phyloP scores from a whole-genome alignment of 2,797 vertebrate species.

The Helicolenus hilgendorfi region DNA sequence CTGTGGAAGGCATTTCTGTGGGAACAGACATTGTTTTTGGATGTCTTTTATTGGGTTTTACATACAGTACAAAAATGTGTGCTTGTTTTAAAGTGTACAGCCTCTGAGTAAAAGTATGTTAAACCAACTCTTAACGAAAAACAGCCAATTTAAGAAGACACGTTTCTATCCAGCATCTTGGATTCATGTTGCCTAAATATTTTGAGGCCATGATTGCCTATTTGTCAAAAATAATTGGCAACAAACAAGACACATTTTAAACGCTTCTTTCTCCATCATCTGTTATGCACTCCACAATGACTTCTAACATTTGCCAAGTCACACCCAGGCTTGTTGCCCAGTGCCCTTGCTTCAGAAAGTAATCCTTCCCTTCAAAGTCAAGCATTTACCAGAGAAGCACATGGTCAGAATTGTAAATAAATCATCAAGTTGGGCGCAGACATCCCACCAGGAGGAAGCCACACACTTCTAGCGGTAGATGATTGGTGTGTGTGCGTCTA shows the following conservation, averaged over 20 bases:
- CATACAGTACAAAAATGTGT: not conserved
- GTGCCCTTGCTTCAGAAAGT: slow-evolving; percentile 60
- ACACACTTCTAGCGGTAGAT: slow-evolving; percentile 55
- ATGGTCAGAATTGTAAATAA: slow-evolving; percentile 78
- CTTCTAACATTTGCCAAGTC: slow-evolving; percentile 64
- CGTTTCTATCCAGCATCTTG: not conserved
- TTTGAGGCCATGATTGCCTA: slow-evolving; percentile 7
- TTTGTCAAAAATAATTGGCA: slow-evolving; percentile 25
- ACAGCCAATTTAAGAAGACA: not conserved
- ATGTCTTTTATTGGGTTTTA: slow-evolving; percentile 28
- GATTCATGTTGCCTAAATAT: slow-evolving; percentile 6
- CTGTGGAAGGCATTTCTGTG: slow-evolving; percentile 29
- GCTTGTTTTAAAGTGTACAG: not conserved
- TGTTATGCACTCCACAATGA: slow-evolving; percentile 21
- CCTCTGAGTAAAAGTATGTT: not conserved
- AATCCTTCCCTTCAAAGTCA: slow-evolving; percentile 70
- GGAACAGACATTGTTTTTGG: slow-evolving; percentile 44
- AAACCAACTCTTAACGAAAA: not conserved
- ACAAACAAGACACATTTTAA: not conserved
- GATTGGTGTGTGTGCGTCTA: slow-evolving; percentile 53
- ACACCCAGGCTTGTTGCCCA: slow-evolving; percentile 53
- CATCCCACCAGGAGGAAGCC: slow-evolving; percentile 60
- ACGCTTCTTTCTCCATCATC: slow-evolving; percentile 14
- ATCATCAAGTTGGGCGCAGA: slow-evolving; percentile 63
- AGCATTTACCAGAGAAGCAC: slow-evolving; percentile 60